phyloP scores from a whole-genome alignment of 2,113 vertebrate species.

The Odontesthes bonariensis region DNA sequence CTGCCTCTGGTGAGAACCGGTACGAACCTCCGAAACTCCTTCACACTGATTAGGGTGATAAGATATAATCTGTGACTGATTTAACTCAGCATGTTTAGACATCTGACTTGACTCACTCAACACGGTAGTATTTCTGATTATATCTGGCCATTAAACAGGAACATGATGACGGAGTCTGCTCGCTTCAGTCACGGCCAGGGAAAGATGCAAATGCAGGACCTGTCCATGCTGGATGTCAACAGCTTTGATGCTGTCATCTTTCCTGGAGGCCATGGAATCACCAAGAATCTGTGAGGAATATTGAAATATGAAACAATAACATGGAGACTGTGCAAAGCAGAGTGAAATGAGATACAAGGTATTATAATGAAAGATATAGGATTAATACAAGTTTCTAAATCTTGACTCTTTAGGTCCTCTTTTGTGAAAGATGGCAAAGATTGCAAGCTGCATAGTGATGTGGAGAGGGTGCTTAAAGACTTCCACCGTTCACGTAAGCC shows the following conservation, averaged over 20 bases:
- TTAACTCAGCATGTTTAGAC: background rate
- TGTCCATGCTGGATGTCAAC: conserved; percentile 78
- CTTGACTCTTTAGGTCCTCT: conserved; percentile 67
- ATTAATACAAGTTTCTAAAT: background rate
- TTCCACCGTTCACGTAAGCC: conserved; percentile 81
- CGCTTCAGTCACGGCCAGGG: conserved; percentile 80
- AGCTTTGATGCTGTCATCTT: conserved; percentile 82
- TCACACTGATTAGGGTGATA: background rate
- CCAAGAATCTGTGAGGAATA: conserved; percentile 80
- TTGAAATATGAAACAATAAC: background rate
- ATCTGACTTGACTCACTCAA: conserved; percentile 33
- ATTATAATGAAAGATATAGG: background rate
- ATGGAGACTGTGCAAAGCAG: background rate
- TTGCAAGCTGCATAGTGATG: conserved; percentile 79
- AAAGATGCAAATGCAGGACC: conserved; percentile 78
- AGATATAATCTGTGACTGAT: background rate
- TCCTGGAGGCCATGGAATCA: conserved; percentile 80
- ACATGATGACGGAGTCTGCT: conserved; percentile 80
- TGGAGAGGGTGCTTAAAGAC: conserved; percentile 80
- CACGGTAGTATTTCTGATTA: conserved; percentile 42
- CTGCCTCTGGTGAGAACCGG: conserved; percentile 78
- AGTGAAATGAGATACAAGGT: background rate
- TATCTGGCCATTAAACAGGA: conserved; percentile 63
- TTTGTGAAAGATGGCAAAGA: conserved; percentile 82
- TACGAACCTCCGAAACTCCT: conserved; percentile 27